These are phyloP conservation scores for Alfaro cultratus DNA, from an alignment of 2,797 vertebrate species.

Conservation along the genomic window DNA sequence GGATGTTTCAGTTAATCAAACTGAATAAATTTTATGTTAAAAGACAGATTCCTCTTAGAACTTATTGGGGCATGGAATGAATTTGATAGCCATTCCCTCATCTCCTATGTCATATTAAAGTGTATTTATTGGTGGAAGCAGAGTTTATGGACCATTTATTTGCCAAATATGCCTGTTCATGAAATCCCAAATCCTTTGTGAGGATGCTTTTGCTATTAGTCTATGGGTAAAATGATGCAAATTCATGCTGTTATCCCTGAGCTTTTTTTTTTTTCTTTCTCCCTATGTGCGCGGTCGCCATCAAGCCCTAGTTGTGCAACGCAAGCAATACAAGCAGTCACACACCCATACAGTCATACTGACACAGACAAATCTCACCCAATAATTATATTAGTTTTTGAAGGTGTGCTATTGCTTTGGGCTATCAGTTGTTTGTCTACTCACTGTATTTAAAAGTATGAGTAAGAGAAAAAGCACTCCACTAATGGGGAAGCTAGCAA, in stretches of 20 bases:
- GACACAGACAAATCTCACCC: slow-evolving; percentile 11
- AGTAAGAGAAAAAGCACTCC: slow-evolving; percentile 43
- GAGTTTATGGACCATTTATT: slow-evolving; percentile 15
- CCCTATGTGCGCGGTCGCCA: neutral
- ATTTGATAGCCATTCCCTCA: slow-evolving; percentile 24
- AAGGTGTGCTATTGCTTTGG: slow-evolving; percentile 17
- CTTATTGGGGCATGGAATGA: slow-evolving; percentile 35
- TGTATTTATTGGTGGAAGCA: slow-evolving; percentile 34
- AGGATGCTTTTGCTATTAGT: slow-evolving; percentile 41
- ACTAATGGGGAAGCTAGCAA: slow-evolving; percentile 49
- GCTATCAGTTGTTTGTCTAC: neutral
- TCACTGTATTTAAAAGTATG: slow-evolving; percentile 42
- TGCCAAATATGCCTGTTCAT: slow-evolving; percentile 16
- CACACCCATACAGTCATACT: slow-evolving; percentile 20
- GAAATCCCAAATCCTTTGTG: slow-evolving; percentile 23
- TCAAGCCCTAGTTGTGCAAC: slow-evolving; percentile 4
- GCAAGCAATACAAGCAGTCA: slow-evolving; percentile 6
- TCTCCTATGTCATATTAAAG: slow-evolving; percentile 34
- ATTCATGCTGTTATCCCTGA: neutral
- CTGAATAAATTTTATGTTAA: no score
- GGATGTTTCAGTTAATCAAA: no score
- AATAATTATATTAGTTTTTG: slow-evolving; percentile 27
- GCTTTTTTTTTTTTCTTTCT: neutral
- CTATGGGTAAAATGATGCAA: slow-evolving; percentile 9
- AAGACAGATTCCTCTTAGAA: slow-evolving; percentile 22